These are phyloP conservation scores for Cinclus cinclus DNA, from an alignment of 2,113 vertebrate species.

Conservation along the genomic window DNA sequence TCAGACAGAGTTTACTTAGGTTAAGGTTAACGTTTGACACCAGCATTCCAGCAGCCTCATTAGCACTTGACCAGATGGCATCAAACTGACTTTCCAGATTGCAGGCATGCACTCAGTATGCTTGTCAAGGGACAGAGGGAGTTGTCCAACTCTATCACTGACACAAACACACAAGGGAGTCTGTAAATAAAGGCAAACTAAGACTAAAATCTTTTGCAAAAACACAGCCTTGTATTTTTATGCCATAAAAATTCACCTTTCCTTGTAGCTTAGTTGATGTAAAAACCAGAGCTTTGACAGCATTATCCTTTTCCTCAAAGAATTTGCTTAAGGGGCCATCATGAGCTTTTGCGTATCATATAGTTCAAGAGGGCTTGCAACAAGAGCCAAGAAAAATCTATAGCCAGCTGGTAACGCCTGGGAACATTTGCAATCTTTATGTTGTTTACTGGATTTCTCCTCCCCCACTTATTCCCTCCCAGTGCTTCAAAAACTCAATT, in stretches of 20 bases:
- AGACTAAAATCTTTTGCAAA: neutral
- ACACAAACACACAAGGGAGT: slow-evolving; percentile 6
- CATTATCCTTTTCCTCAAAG: neutral
- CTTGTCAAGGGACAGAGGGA: slow-evolving; percentile 41
- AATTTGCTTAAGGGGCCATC: neutral
- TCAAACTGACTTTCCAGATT: slow-evolving; percentile 60
- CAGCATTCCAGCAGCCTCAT: slow-evolving; percentile 25
- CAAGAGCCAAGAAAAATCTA: slow-evolving; percentile 48
- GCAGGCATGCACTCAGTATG: slow-evolving; percentile 7
- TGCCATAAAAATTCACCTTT: slow-evolving; percentile 12
- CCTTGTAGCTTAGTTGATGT: neutral
- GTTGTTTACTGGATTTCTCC: neutral
- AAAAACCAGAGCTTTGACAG: neutral
- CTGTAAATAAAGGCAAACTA: neutral
- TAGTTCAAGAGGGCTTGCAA: slow-evolving; percentile 30
- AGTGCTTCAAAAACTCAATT: neutral
- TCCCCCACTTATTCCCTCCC: neutral
- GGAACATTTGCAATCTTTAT: slow-evolving; percentile 8
- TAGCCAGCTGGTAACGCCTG: slow-evolving; percentile 38
- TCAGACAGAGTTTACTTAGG: neutral
- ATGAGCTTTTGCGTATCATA: neutral
- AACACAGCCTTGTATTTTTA: neutral
- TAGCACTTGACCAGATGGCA: slow-evolving; percentile 63
- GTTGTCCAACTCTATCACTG: neutral
- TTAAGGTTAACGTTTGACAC: slow-evolving; percentile 43